Evolutionary conservation across 2,888 invertebrate species (phyloP), one percentile per base, ranked within the genome.

Genomic region (Sarcophaga caerulescens): DNA sequence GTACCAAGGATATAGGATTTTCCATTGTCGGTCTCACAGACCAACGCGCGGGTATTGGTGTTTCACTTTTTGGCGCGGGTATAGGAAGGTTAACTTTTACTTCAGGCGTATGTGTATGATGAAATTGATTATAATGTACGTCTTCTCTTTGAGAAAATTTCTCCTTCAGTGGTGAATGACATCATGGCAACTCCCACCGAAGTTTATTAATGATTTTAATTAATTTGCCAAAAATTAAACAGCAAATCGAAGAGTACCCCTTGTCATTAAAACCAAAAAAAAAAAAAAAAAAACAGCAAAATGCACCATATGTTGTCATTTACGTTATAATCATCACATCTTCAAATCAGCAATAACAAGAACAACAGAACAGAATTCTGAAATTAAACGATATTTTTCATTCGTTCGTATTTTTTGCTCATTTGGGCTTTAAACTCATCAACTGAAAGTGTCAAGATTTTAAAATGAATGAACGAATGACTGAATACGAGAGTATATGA

Each of bases 321-420:
- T 75, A 75, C 65, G 70, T 84, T 76, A 75, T 70, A 84, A 79
- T 80, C 79, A 80, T 75, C 84, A 80, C 79, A 80, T 84, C 70
- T 66, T 76, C 35, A 84, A 70, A 76, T 75, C 59, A 60, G 60
- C 45, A 69, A 76, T 66, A 75, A 66, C 4, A 52, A 52, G 17
- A 14, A 52, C 12, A 52, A 17, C 52, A 52, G 14, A 52, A 60
- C 63, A 68, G 12, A 52, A 52, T 59, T 68, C 23, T 21, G 60
- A 71, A 71, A 65, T 70, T 63, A 78, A 79, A 47, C 68, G 78
- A 71, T 76, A 68, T 77, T 63, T 63, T 44, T 25, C 25, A 4
- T 25, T 25, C 25, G 25, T 25, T 25, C 4, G 25, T 25, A 47
- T 44, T 44, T 44, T 60, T 21, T 74, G 8, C 19, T 63, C 74